Conservation (phyloP, 2,888 invertebrate genomes). For the Cosmia pyralina region DNA sequence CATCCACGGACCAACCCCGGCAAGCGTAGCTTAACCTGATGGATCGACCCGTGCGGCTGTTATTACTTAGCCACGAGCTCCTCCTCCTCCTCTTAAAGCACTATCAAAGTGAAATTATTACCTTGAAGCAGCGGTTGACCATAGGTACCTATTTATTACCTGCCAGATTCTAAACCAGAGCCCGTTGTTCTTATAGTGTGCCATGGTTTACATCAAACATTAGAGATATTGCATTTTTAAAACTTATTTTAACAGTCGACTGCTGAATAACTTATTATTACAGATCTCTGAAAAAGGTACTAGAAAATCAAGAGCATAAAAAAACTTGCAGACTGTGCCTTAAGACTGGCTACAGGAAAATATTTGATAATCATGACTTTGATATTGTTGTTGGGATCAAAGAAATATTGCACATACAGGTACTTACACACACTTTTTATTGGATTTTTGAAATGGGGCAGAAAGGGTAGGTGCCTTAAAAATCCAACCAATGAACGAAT, state of each 20-base stretch:
- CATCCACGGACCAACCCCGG: no score
- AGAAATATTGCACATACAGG: slow-evolving; percentile 69
- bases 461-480: no score
- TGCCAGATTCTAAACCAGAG: background rate
- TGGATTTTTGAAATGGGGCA: background rate
- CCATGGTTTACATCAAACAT: background rate
- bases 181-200: background rate
- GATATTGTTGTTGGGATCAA: slow-evolving; percentile 59
- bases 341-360: slow-evolving; percentile 59
- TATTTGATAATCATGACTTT: slow-evolving; percentile 62
- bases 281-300: slow-evolving; percentile 53
- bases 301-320: slow-evolving; percentile 35
- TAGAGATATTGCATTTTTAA: background rate
- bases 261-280: background rate
- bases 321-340: slow-evolving; percentile 69
- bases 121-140: background rate
- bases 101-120: slow-evolving; percentile 4
- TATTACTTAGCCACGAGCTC: no score
- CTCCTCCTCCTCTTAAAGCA: no score
- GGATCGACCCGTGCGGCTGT: no score
- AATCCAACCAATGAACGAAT: background rate
- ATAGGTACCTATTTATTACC: background rate
- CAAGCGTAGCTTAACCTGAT: no score
- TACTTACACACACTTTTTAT: slow-evolving; percentile 19
- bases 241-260: background rate